These are phyloP conservation scores for Grammomys dolichurus DNA, from an alignment of 2,113 vertebrate genomes.

Conservation along the genomic window DNA sequence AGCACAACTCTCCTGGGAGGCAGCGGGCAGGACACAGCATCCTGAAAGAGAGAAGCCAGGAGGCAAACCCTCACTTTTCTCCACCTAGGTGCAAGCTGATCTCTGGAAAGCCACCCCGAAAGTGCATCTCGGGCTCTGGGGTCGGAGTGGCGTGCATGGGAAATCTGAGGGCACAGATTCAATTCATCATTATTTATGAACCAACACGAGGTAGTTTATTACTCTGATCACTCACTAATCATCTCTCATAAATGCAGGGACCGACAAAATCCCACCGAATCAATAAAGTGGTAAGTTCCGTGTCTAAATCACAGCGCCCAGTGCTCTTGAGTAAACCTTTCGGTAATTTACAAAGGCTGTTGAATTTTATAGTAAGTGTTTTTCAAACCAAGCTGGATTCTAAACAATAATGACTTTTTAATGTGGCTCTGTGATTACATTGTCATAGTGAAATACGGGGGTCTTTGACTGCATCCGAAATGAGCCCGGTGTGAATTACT, in stretches of 20 bases:
- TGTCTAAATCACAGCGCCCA: conserved; percentile 93
- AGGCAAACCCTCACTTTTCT: neutral
- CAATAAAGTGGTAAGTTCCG: conserved; percentile 92
- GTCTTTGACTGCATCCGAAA: conserved; percentile 93
- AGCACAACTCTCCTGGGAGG: neutral
- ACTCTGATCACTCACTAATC: conserved; percentile 92
- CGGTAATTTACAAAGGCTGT: conserved; percentile 96
- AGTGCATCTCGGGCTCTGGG: conserved; percentile 14
- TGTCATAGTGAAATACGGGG: conserved; percentile 98
- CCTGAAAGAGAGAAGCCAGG: neutral
- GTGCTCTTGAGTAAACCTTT: conserved; percentile 95
- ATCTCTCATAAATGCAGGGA: conserved; percentile 88
- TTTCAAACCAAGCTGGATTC: conserved; percentile 96
- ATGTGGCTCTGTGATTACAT: conserved; percentile 99
- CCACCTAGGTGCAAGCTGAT: neutral
- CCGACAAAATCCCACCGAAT: conserved; percentile 87
- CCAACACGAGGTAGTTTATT: conserved; percentile 87
- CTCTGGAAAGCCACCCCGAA: conserved; percentile 28
- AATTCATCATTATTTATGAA: conserved; percentile 88
- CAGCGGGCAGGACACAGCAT: neutral
- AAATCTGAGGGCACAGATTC: conserved; percentile 75
- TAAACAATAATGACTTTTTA: conserved; percentile 99
- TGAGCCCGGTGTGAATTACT: conserved; percentile 95
- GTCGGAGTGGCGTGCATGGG: conserved; percentile 62
- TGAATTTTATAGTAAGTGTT: conserved; percentile 97